Evolutionary conservation across 2,888 invertebrate species (phyloP).

Genomic region (Smittia aterrima): DNA sequence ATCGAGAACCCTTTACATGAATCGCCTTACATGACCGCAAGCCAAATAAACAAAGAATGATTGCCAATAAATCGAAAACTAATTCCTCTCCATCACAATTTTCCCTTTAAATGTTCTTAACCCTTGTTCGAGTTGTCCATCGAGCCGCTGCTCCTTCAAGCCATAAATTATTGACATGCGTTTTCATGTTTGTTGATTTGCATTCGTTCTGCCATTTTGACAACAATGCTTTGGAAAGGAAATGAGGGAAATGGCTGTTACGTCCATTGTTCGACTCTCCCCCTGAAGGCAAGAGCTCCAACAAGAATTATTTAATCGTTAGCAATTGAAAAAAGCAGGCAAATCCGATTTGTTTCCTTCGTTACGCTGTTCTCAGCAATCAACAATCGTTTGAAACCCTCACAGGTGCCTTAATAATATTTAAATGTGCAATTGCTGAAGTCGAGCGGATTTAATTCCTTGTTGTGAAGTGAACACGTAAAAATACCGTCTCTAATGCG

Average conservation of each 20-base stretch:
- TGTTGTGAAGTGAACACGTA: background rate
- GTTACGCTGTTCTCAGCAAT: background rate
- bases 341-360: constrained; percentile 21
- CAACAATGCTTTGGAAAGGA: background rate
- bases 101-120: no score
- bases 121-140: no score
- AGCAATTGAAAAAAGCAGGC: constrained; percentile 40
- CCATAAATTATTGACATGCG: background rate
- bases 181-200: background rate
- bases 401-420: constrained; percentile 29
- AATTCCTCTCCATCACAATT: no score
- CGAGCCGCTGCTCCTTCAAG: no score
- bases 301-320: constrained; percentile 29
- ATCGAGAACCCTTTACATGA: background rate
- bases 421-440: constrained; percentile 24
- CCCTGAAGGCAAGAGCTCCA: constrained; percentile 27
- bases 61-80: background rate
- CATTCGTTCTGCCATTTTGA: constrained; percentile 4
- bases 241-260: constrained; percentile 26
- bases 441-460: constrained; percentile 20
- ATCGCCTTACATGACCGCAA: background rate
- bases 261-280: constrained; percentile 20
- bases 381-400: background rate
- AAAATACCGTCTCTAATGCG: constrained; percentile 28
- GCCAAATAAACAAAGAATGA: background rate